phyloP scores from a whole-genome alignment of 2,888 invertebrate genomes.

The Amblyjoppa fuscipennis region DNA sequence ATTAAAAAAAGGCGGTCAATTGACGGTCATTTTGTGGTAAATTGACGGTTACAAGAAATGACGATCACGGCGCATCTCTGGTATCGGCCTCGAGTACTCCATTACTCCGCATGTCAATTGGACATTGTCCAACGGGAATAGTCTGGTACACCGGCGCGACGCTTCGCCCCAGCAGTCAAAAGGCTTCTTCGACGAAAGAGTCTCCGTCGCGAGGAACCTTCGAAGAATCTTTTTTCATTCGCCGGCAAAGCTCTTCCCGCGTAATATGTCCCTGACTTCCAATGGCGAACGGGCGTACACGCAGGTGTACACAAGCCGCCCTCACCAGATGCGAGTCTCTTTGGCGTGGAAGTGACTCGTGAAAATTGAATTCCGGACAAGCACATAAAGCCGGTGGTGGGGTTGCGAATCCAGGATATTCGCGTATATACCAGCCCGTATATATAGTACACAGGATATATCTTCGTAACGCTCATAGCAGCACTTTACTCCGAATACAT shows the following conservation, averaged over 20 bases:
- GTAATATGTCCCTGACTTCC: neutral
- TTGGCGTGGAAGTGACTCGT: neutral
- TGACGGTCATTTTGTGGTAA: too few relatives aligned
- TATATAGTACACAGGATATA: neutral
- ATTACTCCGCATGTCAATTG: slow-evolving; percentile 69
- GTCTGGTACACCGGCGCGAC: slow-evolving; percentile 70
- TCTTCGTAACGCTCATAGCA: neutral
- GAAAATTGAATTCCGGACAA: slow-evolving; percentile 33
- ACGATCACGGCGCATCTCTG: too few relatives aligned
- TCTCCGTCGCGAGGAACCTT: neutral
- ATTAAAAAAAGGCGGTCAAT: too few relatives aligned
- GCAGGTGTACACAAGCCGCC: neutral
- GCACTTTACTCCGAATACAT: slow-evolving; percentile 29
- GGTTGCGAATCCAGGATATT: slow-evolving; percentile 3
- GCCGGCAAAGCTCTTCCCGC: neutral
- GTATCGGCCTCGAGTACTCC: too few relatives aligned
- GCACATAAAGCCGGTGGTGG: slow-evolving; percentile 4
- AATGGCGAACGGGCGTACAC: neutral
- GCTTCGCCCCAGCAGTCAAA: slow-evolving; percentile 77
- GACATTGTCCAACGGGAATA: slow-evolving; percentile 78
- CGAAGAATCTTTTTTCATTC: neutral
- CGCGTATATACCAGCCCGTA: neutral
- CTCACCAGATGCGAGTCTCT: neutral
- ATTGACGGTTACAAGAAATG: too few relatives aligned
- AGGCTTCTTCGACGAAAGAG: neutral